Evolutionary conservation across 1,140 invertebrate genomes (phyloP).

Genomic region (Eupristina koningsbergeri): DNA sequence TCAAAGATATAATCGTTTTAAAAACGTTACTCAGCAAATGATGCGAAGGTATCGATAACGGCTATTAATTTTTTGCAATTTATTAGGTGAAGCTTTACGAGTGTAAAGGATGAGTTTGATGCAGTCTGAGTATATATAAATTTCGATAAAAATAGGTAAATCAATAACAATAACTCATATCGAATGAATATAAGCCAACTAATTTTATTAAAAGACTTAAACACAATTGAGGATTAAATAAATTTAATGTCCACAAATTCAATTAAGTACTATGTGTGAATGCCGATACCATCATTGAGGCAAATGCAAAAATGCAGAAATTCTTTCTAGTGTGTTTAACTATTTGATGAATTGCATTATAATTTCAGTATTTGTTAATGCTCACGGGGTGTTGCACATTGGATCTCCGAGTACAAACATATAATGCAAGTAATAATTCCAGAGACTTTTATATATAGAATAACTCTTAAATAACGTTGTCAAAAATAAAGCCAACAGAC

Average conservation of each 20-base stretch:
- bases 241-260: no score
- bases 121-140: not conserved
- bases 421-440: conserved; percentile 1
- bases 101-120: not conserved
- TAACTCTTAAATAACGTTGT: conserved; percentile 20
- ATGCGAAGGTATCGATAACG: not conserved
- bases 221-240: not conserved
- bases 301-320: not conserved
- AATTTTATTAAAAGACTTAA: not conserved
- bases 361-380: not conserved
- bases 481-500: conserved; percentile 12
- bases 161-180: conserved; percentile 1
- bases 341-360: conserved; percentile 8
- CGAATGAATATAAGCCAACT: not conserved
- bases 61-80: conserved; percentile 10
- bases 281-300: no score
- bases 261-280: no score
- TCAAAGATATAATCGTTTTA: not conserved
- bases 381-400: not conserved
- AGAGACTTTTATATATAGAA: not conserved
- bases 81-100: not conserved
- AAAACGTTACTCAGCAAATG: conserved; percentile 2
- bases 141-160: not conserved
- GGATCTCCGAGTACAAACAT: not conserved
- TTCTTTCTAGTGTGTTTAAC: not conserved